Conservation (phyloP, 2,113 vertebrate species). For the Acrocephalus arundinaceus region DNA sequence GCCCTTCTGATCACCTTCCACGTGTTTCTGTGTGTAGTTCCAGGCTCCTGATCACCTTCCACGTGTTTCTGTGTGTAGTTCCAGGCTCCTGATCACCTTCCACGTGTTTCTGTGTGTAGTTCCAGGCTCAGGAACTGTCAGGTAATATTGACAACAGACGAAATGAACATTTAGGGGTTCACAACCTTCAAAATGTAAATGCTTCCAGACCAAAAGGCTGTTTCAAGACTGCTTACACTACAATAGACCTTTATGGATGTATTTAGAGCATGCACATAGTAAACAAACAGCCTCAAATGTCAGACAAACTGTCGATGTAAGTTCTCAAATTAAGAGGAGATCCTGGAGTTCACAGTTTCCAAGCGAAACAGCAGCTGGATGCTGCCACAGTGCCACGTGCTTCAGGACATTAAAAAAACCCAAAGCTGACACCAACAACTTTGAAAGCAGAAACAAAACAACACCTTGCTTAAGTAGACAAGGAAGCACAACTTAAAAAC, state of each 20-base stretch:
- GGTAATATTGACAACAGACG: neutral
- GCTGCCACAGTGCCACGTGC: neutral
- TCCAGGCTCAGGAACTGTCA: neutral
- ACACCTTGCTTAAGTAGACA: neutral
- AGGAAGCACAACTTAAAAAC: neutral
- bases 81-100: neutral
- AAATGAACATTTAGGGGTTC: neutral
- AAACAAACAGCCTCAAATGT: neutral
- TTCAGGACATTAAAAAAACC: constrained; percentile 35
- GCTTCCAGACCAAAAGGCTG: neutral
- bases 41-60: neutral
- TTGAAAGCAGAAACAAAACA: constrained; percentile 42
- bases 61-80: neutral
- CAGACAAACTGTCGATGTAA: neutral
- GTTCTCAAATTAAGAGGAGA: neutral
- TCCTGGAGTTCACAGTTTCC: neutral
- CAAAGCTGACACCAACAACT: neutral
- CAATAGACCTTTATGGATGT: neutral
- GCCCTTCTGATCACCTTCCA: neutral
- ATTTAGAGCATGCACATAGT: neutral
- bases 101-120: neutral
- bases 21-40: neutral
- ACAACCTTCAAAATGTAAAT: neutral
- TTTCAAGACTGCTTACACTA: neutral
- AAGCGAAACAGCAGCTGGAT: neutral